Evolutionary conservation across 2,888 invertebrate genomes (phyloP).

Genomic region (Dioctria rufipes): DNA sequence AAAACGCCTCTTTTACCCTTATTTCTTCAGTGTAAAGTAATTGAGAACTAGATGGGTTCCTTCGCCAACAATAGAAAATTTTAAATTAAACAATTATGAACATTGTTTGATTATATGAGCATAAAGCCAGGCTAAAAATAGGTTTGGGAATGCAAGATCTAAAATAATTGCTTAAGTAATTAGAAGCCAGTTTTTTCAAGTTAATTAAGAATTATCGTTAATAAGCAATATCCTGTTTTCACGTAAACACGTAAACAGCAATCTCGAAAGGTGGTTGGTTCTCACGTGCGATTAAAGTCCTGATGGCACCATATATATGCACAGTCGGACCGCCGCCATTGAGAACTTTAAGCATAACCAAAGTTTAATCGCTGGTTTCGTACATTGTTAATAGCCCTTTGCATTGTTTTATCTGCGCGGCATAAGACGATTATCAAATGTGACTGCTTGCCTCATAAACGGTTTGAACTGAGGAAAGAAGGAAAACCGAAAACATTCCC

Average conservation of each 20-base stretch:
- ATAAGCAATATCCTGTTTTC: not conserved
- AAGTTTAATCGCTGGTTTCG: slow-evolving; percentile 49
- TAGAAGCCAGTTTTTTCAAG: not conserved
- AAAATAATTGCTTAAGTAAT: not conserved
- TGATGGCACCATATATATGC: not conserved
- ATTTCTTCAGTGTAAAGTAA: too few species aligned
- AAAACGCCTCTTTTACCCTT: too few species aligned
- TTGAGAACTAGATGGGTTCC: too few species aligned
- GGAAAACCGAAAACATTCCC: slow-evolving; percentile 46
- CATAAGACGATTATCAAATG: slow-evolving; percentile 51
- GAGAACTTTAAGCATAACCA: slow-evolving; percentile 33
- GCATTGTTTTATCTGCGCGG: slow-evolving; percentile 48
- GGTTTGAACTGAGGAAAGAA: slow-evolving; percentile 27
- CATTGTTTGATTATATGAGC: too few species aligned
- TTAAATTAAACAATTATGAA: too few species aligned
- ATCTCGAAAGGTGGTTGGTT: slow-evolving; percentile 14
- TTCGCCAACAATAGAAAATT: too few species aligned
- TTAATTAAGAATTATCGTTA: not conserved
- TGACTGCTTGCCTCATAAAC: slow-evolving; percentile 47
- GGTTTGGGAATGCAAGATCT: too few species aligned
- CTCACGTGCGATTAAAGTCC: slow-evolving; percentile 23
- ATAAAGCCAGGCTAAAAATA: too few species aligned
- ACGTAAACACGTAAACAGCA: not conserved
- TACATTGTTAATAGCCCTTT: slow-evolving; percentile 43
- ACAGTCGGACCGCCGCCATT: not conserved